These are phyloP conservation scores for Acleris emargana DNA, from an alignment of 2,888 invertebrate genomes.

Conservation along the genomic window DNA sequence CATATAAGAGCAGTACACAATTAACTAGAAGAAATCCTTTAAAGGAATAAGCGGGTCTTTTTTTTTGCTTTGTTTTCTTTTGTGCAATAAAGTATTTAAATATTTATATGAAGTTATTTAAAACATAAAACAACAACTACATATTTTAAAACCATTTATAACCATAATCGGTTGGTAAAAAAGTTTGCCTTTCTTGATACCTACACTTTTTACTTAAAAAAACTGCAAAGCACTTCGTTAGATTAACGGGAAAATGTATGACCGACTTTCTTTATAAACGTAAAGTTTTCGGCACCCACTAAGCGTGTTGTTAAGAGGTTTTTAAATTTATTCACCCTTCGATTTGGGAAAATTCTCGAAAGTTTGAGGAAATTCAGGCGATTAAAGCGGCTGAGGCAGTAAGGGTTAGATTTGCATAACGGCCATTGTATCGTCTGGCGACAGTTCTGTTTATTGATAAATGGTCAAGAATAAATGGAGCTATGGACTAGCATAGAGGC, in stretches of 20 bases:
- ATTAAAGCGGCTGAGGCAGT: conserved; percentile 77
- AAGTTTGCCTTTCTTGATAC: no score
- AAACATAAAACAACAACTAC: no score
- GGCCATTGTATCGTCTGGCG: conserved; percentile 49
- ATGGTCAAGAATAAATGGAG: background rate
- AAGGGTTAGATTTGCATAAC: conserved; percentile 80
- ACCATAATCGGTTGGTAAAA: no score
- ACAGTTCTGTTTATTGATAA: background rate
- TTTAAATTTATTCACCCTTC: conserved; percentile 83
- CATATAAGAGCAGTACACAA: no score
- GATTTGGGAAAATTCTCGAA: conserved; percentile 67
- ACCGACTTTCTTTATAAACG: conserved; percentile 58
- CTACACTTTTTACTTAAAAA: conserved; percentile 33
- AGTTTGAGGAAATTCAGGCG: conserved; percentile 73
- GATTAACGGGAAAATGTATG: conserved; percentile 60
- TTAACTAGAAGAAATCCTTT: no score
- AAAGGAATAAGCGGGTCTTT: no score
- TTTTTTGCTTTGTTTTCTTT: no score
- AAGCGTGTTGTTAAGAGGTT: conserved; percentile 73
- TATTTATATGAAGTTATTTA: no score
- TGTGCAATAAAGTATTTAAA: no score
- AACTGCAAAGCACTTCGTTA: conserved; percentile 54
- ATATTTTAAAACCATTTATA: no score
- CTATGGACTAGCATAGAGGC: no score
- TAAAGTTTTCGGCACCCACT: conserved; percentile 73